Base-by-base conservation (phyloP, 2,113 vertebrate species). In the Ranitomeya variabilis region DNA sequence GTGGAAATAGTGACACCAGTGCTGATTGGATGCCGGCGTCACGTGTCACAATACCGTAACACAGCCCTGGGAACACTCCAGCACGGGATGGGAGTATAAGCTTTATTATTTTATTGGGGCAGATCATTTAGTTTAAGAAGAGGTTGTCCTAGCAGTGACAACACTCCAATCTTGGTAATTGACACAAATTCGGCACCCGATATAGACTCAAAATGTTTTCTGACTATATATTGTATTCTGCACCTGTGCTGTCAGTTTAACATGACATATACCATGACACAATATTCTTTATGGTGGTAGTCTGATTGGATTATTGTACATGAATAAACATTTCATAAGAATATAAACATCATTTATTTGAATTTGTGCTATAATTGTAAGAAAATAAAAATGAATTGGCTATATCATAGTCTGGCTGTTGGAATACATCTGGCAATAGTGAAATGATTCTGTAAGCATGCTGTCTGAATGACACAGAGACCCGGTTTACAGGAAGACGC, bases 341-440 rank as follows among this genome's bases (percentile, higher is more conserved):
- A 23, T 54, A 67, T 79, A 77, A 91, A 93, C 93, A 91, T 83
- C 89, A 90, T 92, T 90, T 51, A 92, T 95, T 95, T 93, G 93
- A 90, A 94, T 92, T 60, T 91, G 91, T 90, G 91, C 94, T 94
- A 92, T 93, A 95, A 92, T 90, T 91, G 91, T 91, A 93, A 93
- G 18, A 90, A 71, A 90, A 91, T 92, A 92, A 90, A 92, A 93
- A 78, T 90, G 90, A 92, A 93, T 92, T 94, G 93, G 93, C 59
- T 86, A 9, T 93, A 93, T 92, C 92, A 93, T 21, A 93, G 93
- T 86, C 0, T 37, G 94, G 92, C 93, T 90, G 67, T 88, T 19
- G 83, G 92, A 93, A 92, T 93, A 94, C 94, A 95, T 95, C 94
- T 96, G 95, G 94, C 91, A 94, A 85, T 91, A 92, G 93, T 94